These are phyloP conservation scores for Macrotrachela quadricornifera DNA, from an alignment of 1,140 invertebrate species.

Conservation along the genomic window DNA sequence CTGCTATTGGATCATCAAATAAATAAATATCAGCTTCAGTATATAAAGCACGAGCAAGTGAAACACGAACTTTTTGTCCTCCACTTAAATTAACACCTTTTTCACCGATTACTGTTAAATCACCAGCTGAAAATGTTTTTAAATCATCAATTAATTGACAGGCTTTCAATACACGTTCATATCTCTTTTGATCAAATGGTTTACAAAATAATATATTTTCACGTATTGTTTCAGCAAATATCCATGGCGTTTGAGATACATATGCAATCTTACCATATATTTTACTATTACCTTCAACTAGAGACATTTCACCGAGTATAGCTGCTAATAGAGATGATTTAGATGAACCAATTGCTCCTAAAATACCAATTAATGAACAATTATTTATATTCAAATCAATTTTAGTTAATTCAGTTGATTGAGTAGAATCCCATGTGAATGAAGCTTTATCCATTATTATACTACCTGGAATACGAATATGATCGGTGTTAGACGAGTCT, in stretches of 20 bases:
- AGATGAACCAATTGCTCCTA: conserved; percentile 29
- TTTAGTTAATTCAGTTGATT: too few relatives aligned
- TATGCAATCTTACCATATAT: conserved; percentile 38
- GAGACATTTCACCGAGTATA: conserved; percentile 35
- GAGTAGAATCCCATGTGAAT: too few relatives aligned
- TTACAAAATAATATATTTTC: conserved; percentile 82
- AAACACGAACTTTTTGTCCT: conserved; percentile 66
- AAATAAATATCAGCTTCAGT: conserved; percentile 55
- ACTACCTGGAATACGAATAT: too few relatives aligned
- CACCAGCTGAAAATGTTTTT: conserved; percentile 36
- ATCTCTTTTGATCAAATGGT: conserved; percentile 49
- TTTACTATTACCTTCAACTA: too few relatives aligned
- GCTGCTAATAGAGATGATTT: conserved; percentile 25
- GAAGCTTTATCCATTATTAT: too few relatives aligned
- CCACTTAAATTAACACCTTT: conserved; percentile 42
- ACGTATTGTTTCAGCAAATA: conserved; percentile 61
- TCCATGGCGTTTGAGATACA: conserved; percentile 70
- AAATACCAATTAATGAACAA: conserved; percentile 26
- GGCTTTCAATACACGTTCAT: conserved; percentile 46
- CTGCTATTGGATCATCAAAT: conserved; percentile 73
- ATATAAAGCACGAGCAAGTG: conserved; percentile 59
- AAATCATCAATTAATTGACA: conserved; percentile 60
- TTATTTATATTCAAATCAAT: too few relatives aligned
- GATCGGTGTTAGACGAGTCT: too few relatives aligned
- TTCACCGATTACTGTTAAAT: conserved; percentile 57